Percentiles rank a stretch among this genome's conserved stretches.
phyloP scores from a whole-genome alignment of 2,113 vertebrate genomes.

The Nothoprocta pentlandii region DNA sequence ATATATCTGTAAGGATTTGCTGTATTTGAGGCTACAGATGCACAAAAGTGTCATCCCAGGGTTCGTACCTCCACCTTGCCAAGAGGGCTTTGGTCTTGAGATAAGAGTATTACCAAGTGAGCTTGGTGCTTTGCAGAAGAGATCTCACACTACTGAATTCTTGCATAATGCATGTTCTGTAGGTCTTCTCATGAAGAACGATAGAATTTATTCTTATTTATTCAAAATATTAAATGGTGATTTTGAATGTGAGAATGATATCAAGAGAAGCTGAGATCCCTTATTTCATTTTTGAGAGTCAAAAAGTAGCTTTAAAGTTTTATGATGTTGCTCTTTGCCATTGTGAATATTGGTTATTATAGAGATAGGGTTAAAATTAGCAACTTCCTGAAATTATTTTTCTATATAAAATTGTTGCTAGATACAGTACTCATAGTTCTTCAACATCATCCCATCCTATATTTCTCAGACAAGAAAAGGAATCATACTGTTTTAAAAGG shows the following conservation, averaged over 20 bases:
- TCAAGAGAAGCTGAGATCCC: neutral
- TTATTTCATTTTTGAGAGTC: neutral
- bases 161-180: neutral
- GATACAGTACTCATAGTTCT: neutral
- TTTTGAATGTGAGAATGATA: neutral
- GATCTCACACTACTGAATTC: fast-evolving
- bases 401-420: neutral
- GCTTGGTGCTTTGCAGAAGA: neutral
- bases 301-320: neutral
- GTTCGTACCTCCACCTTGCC: neutral
- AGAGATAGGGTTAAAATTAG: neutral
- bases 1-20: neutral
- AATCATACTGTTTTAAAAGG: neutral
- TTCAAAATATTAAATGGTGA: neutral
- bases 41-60: neutral
- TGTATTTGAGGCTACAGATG: fast-evolving
- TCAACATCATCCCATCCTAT: neutral
- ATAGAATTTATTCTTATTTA: neutral
- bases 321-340: neutral
- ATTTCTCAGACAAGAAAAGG: neutral
- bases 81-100: neutral
- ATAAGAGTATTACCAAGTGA: neutral
- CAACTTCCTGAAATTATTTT: neutral
- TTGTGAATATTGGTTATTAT: neutral
- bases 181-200: neutral